A percentile compares a stretch with the other conserved stretches of the same genome.
These are phyloP conservation scores for Dolichotis patagonum DNA, from an alignment of 2,113 vertebrate genomes.

Conservation along the genomic window DNA sequence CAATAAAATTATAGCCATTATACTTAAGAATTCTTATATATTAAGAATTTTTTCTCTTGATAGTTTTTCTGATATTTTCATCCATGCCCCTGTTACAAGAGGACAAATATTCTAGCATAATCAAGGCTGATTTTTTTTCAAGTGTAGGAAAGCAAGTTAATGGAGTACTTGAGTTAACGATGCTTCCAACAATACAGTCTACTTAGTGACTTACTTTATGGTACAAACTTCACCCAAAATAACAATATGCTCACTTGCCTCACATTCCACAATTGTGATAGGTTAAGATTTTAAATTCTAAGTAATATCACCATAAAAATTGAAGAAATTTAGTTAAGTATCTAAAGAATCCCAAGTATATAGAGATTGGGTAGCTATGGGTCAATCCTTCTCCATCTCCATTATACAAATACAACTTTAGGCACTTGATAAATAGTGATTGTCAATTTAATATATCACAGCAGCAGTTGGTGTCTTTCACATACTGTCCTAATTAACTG, in stretches of 20 bases:
- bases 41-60: constrained; percentile 29
- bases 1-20: not conserved
- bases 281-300: constrained; percentile 8
- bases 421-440: not conserved
- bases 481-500: not conserved
- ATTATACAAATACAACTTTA: not conserved
- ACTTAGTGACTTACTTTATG: constrained; percentile 26
- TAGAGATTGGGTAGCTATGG: not conserved
- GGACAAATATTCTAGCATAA: constrained; percentile 59
- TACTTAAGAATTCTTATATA: not conserved
- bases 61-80: constrained; percentile 21
- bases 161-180: constrained; percentile 48
- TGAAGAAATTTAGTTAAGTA: not conserved
- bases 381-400: not conserved
- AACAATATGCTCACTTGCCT: constrained; percentile 21
- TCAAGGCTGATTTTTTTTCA: constrained; percentile 43
- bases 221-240: not conserved
- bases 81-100: not conserved
- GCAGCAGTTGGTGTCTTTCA: not conserved
- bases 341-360: not conserved
- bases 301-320: not conserved
- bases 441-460: not conserved
- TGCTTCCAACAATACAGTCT: not conserved
- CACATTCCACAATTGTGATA: not conserved
- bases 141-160: constrained; percentile 17